phyloP scores from a whole-genome alignment of 2,113 vertebrate species.

The Centrocercus urophasianus region DNA sequence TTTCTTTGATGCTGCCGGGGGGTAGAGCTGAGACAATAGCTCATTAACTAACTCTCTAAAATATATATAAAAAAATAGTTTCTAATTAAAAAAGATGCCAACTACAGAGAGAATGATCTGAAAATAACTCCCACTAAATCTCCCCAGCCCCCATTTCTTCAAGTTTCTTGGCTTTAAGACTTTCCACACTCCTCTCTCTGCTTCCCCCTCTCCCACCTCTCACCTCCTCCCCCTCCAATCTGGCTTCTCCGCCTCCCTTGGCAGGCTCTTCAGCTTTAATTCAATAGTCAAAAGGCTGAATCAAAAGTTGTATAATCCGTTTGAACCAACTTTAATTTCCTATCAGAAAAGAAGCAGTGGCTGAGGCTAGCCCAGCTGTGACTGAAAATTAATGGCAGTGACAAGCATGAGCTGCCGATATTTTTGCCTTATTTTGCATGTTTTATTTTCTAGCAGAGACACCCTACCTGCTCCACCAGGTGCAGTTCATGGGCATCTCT shows the following conservation, averaged over 20 bases:
- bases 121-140: conserved; percentile 75
- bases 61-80: conserved; percentile 65
- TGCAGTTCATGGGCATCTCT: neutral
- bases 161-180: conserved; percentile 82
- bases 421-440: accelerated
- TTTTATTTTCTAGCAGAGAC: neutral
- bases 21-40: neutral
- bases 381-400: neutral
- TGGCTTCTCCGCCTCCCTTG: conserved; percentile 83
- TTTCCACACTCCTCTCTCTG: conserved; percentile 78
- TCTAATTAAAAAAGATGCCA: conserved; percentile 74
- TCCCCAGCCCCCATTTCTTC: conserved; percentile 49
- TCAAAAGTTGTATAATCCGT: conserved; percentile 80
- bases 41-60: conserved; percentile 60
- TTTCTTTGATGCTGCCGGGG: neutral
- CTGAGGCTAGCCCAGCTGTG: neutral
- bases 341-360: conserved; percentile 1
- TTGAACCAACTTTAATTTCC: conserved; percentile 78
- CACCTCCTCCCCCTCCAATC: conserved; percentile 86
- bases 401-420: neutral
- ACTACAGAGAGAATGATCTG: conserved; percentile 51
- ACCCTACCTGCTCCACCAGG: accelerated
- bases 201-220: conserved; percentile 83
- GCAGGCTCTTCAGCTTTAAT: conserved; percentile 83
- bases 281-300: conserved; percentile 82